Evolutionary conservation across 37 sponge, comb jelly and placozoan genomes (phyloP), one percentile per base, ranked within the genome.

Genomic region (Aphrocallistes beatrix): DNA sequence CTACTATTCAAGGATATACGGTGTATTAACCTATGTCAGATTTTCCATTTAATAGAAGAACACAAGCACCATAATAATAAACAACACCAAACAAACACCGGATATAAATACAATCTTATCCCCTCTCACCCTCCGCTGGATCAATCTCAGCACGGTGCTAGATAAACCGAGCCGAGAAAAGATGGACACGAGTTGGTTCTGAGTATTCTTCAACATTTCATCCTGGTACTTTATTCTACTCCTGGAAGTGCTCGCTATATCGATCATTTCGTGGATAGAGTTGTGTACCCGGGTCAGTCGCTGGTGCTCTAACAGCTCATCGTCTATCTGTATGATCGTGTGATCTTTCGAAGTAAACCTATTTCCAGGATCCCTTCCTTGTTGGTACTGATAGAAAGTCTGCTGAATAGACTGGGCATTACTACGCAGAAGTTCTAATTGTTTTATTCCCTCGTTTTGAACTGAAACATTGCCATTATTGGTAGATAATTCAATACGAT

Each of bases 51-150:
- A 60, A 6, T 25, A 19, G 34, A 60, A 25, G n/a, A 60, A 60
- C 34, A 60, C 75, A 60, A 60, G n/a, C 3, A 60, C n/a, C 28
- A 60, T 25, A 19, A 60, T 60, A 32, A 60, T 60, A 21, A 60
- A 19, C 75, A 60, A 60, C 21, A 60, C 75, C 8, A 60, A 28
- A 60, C 17, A 60, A 25, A 60, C 75, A 60, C 75, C 75, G 3
- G 75, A 19, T 25, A 60, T 60, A 60, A 60, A 60, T 60, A 60
- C n/a, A 60, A 60, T 60, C 21, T 60, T 60, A 60, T 60, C 75
- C 3, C 75, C 75, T 60, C 75, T 3, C 6, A 60, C n/a, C 34
- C 75, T 60, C 21, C n/a, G 75, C 6, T 30, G 10, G 3, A 60
- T 60, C 25, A 60, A 28, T 6, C 75, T 3, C 75, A 60, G 21